phyloP scores from a whole-genome alignment of 2,113 vertebrate species.

The Sinocyclocheilus grahami region DNA sequence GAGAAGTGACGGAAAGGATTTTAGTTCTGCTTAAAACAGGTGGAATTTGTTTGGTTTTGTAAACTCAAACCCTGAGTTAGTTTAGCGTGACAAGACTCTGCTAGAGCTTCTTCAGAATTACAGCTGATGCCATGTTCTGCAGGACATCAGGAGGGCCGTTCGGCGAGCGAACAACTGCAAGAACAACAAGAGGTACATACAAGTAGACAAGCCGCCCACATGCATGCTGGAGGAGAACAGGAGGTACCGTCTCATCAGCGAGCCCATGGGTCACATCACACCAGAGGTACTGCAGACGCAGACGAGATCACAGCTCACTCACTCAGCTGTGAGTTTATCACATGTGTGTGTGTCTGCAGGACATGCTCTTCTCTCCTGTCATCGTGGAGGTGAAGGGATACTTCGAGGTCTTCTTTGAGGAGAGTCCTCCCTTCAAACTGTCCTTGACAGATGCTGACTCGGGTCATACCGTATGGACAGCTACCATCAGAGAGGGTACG shows the following conservation, averaged over 20 bases:
- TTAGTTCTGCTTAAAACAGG: background rate
- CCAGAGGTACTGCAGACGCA: slow-evolving; percentile 71
- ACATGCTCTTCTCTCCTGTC: slow-evolving; percentile 78
- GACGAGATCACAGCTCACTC: background rate
- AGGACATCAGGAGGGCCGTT: slow-evolving; percentile 78
- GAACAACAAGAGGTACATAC: slow-evolving; percentile 73
- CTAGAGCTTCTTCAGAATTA: background rate
- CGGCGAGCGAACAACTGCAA: slow-evolving; percentile 71
- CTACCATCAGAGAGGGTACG: slow-evolving; percentile 81
- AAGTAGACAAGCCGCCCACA: slow-evolving; percentile 81
- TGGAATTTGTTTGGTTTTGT: background rate
- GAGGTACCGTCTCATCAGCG: slow-evolving; percentile 79
- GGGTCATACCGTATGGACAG: slow-evolving; percentile 77
- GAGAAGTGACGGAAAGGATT: background rate
- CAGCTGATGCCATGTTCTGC: background rate
- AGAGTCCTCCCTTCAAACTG: slow-evolving; percentile 81
- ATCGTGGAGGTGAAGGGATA: slow-evolving; percentile 82
- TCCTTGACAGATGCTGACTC: slow-evolving; percentile 79
- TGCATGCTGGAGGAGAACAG: slow-evolving; percentile 80
- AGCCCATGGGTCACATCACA: slow-evolving; percentile 83
- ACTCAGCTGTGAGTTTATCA: background rate
- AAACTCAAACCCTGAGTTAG: background rate
- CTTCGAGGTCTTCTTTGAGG: slow-evolving; percentile 85
- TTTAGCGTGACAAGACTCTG: no score
- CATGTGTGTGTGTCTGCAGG: slow-evolving; percentile 64